Base-by-base conservation (phyloP, 1,140 invertebrate species). In the Octopus sinensis region DNA sequence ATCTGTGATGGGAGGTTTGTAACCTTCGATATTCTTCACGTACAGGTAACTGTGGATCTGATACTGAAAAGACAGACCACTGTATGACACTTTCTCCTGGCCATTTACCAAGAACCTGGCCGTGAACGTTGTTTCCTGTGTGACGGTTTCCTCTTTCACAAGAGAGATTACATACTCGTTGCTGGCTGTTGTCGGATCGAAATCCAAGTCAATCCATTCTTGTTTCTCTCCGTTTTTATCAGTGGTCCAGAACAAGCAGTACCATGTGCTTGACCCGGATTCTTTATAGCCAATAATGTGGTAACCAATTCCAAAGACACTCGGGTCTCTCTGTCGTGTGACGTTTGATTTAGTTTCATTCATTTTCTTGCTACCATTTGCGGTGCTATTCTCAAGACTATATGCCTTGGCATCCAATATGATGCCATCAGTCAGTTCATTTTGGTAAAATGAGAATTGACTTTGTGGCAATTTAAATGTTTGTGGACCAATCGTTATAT, bases 171-270 rank as follows among this genome's bases (percentile, higher is more conserved):
- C 78, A 73, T 79, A 79, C 5, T 77, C 62, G 6, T 56, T 79
- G 4, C 75, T 62, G 30, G 79, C 54, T 54, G 51, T 6, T 73
- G 77, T 83, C 6, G 83, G 83, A 53, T 83, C 76, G 53, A 81
- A 79, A 54, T 82, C 78, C 7, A 84, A 53, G 43, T 10, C 12
- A 43, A 84, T 54, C 78, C 80, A 80, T 53, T 82, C 53, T 12
- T 52, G n/a, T 17, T 62, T 51, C 0, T 52, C 73, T 79, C 80
- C 80, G 30, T 81, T 79, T 53, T 75, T 80, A 53, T 83, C 81
- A 13, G 30, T 53, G 13, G 77, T 76, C 83, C 81, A 82, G 71
- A 84, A 78, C 53, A 78, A 79, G n/a, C 71, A 53, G 78, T 81
- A 62, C 82, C 81, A 82, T 30, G 73, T 80, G 7, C 77, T 30